Percentiles rank a stretch among this genome's conserved stretches.
Conservation (phyloP, 2,113 vertebrate genomes). For the Psittacula cyanocephala region DNA sequence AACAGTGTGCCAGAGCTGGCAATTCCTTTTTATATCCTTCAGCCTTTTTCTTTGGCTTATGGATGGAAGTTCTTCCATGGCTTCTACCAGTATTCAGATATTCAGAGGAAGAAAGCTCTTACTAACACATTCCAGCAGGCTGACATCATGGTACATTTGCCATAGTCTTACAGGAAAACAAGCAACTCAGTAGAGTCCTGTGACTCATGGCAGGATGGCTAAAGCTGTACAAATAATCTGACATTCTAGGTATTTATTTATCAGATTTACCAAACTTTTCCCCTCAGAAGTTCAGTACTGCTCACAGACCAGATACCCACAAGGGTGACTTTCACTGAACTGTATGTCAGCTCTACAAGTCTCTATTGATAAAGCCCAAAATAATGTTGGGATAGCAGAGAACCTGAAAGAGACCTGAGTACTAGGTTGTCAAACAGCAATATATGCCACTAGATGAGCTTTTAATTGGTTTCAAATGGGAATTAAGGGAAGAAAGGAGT, state of each 20-base stretch:
- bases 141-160: constrained; percentile 39
- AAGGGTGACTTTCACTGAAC: neutral
- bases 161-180: constrained; percentile 28
- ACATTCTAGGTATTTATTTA: neutral
- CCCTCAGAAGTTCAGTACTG: neutral
- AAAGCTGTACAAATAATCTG: constrained; percentile 23
- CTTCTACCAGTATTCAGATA: neutral
- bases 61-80: neutral
- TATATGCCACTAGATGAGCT: neutral
- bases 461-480: neutral
- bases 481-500: neutral
- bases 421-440: neutral
- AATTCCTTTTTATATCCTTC: neutral
- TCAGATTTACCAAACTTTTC: neutral
- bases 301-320: neutral
- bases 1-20: neutral
- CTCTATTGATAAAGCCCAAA: neutral
- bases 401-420: neutral
- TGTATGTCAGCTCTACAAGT: neutral
- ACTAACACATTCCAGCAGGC: constrained; percentile 45
- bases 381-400: neutral
- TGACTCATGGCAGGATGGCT: constrained; percentile 32
- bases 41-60: neutral
- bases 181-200: neutral
- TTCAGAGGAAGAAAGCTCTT: constrained; percentile 52